Base-by-base conservation (phyloP, 2,113 vertebrate species). In the Ia io region DNA sequence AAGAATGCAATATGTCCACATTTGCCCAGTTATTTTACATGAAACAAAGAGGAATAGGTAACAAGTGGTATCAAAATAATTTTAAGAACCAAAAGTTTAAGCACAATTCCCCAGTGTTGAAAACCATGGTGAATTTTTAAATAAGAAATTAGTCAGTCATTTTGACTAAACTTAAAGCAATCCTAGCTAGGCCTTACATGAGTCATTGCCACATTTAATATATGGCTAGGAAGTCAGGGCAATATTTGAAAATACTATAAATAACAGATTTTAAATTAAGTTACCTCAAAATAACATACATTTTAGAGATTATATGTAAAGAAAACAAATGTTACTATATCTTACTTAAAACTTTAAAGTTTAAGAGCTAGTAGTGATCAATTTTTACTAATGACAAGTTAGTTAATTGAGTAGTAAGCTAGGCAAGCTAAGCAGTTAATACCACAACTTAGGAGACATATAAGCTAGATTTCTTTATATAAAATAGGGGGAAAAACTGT, bases 61-160 rank as follows among this genome's bases (percentile, higher is more conserved):
- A 44, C 2, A 79, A 92, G 56, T 25, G 37, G 44, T 82, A 95
- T 44, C 53, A 89, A 95, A 93, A 70, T 82, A 93, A 49, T 63
- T 91, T 23, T 90, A 84, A 93, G 40, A 80, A 84, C 37, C 59
- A 85, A 85, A 95, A 92, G 71, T 76, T 88, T 70, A 90, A 37
- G n/a, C 18, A 94, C 14, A 94, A 91, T 53, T 94, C 9, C 22
- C 23, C 22, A 65, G 7, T 76, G 37, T 1, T 91, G 49, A 96
- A 94, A 95, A 94, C 73, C 25, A 80, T n/a, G 42, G 17, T 65
- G 20, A 95, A 94, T 74, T 94, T 95, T 89, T 77, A 92, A 22
- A n/a, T 65, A 69, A 37, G 37, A 17, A 95, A 94, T 32, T 16
- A 79, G 12, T 86, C 20, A 92, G 14, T 96, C 37, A 96, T 17